Evolutionary conservation across 1,140 invertebrate genomes (phyloP).

Genomic region (Neotoxoptera formosana): DNA sequence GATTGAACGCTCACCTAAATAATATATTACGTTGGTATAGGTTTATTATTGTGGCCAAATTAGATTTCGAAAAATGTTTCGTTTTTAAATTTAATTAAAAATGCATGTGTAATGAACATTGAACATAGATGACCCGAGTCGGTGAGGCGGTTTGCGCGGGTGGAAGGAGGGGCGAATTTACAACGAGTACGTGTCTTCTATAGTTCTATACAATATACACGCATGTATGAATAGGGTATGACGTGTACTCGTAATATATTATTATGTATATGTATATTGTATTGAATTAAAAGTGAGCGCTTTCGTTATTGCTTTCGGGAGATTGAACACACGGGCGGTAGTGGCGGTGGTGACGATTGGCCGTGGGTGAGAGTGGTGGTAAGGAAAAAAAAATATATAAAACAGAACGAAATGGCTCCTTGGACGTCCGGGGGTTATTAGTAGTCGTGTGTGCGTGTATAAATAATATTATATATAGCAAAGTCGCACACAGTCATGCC

Average conservation of each 20-base stretch:
- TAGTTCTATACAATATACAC: not conserved
- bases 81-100: not conserved
- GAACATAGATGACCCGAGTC: not conserved
- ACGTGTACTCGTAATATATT: not conserved
- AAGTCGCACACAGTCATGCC: not conserved
- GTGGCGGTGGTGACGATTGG: not conserved
- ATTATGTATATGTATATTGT: not conserved
- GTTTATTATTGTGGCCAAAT: not conserved
- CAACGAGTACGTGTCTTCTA: not conserved
- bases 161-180: not conserved
- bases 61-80: not conserved
- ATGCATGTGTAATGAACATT: not conserved
- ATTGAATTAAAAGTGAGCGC: not conserved
- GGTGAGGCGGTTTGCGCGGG: too few relatives aligned
- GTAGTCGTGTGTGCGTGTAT: not conserved
- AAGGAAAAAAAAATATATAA: not conserved
- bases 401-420: not conserved
- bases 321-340: not conserved
- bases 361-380: too few relatives aligned
- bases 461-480: not conserved
- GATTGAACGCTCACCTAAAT: not conserved
- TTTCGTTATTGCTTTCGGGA: not conserved
- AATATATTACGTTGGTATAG: not conserved
- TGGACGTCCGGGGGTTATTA: conserved; percentile 1
- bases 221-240: not conserved